Evolutionary conservation across 2,797 vertebrate genomes (phyloP), one percentile per base, ranked within the genome.

Genomic region (Pteropus rufus): DNA sequence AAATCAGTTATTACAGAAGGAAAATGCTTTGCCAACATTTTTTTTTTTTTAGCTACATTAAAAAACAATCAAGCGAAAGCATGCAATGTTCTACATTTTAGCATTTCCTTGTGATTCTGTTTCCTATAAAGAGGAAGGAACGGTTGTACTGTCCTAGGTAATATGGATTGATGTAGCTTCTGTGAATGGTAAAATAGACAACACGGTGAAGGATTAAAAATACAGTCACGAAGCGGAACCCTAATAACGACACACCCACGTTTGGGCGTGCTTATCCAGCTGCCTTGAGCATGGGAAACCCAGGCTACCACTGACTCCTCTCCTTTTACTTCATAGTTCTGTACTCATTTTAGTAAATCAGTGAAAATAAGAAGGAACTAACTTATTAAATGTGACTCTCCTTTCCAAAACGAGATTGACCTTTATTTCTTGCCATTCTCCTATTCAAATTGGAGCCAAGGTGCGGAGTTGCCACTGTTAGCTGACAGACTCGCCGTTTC

Each of bases 361-460:
- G 29, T 54, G 36, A 86, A 92, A 72, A 70, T 26, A 23, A 89
- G 65, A 91, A 87, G 64, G 26, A 18, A 67, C 54, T 88, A 76
- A 89, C 34, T 83, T 93, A 87, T 11, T 87, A 75, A 95, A 52
- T 49, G 82, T 65, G 62, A 90, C 26, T 82, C 11, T 77, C n/a
- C 26, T 92, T 93, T 93, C 75, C 36, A 89, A 93, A 80, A 85
- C 0, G 67, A 89, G 26, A 72, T 1, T 86, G 75, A 44, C 65
- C 72, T 96, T 95, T 75, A 49, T 91, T 89, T 69, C 76, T 65
- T 72, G 88, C 29, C 36, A 79, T 54, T 73, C 60, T 76, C n/a
- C 72, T 70, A 69, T 80, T 81, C 58, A 58, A n/a, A 72, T 0
- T 23, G 62, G 44, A 86, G 67, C 52, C 0, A 7, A 76, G 54